Evolutionary conservation across 1,140 invertebrate species (phyloP), one percentile per base, ranked within the genome.

Genomic region (Drosophila bocki): DNA sequence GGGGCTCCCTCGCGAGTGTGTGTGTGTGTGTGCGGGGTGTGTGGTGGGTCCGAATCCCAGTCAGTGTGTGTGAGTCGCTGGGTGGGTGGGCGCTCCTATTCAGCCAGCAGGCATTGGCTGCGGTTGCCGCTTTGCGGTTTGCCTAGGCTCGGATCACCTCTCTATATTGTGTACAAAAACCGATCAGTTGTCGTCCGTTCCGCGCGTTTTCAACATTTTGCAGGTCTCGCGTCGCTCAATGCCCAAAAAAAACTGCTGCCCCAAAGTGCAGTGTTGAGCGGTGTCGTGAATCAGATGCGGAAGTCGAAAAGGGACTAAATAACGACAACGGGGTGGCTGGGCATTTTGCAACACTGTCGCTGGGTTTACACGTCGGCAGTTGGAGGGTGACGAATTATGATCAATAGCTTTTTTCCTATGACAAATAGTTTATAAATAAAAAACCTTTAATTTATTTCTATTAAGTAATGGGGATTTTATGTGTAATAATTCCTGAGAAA

Each of bases 191-290:
- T 72, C 60, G 61, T 57, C 53, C 47, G 70, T 53, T 39, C 45
- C 60, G 39, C 70, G 74, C 67, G 71, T 51, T 47, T 65, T 41
- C 39, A 75, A 76, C 83, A 86, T 87, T 75, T 76, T 78, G 57
- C 58, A 71, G 63, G 64, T 32, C 70, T 76, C 70, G 82, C 83
- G 83, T 77, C 79, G 74, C 74, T 75, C 51, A 61, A 47, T 82
- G 54, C 67, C 78, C 47, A 75, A 80, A 78, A 78, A 86, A 85
- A 81, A 70, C 51, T 85, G 74, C 71, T 53, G 50, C 50, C 81
- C 62, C 74, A 75, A 65, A 65, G 59, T 29, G 45, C 45, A 64
- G 64, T 68, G 65, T 42, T 63, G 47, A 26, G 19, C 42, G 50
- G 32, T 26, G 60, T 13, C 6, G 19, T 35, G 63, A 44, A 57